Evolutionary conservation across 2,888 invertebrate species (phyloP), one percentile per base, ranked within the genome.

Genomic region (Rhabditoides inermis): DNA sequence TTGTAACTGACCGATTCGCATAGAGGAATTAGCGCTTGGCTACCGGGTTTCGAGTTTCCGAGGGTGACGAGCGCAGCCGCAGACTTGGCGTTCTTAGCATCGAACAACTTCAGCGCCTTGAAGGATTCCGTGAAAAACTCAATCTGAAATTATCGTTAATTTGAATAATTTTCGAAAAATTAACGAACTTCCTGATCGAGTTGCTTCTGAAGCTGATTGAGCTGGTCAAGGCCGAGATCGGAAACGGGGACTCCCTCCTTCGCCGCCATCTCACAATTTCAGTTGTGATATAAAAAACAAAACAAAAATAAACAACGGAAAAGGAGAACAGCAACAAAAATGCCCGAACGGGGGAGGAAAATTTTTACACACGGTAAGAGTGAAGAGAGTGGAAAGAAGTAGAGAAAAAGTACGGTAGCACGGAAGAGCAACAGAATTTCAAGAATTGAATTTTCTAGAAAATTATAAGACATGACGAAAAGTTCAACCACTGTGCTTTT

Each of bases 41-140:
- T 57, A 25, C 60, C 61, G 0, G 53, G 36, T 15, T 48, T 41
- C 3, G 58, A 51, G 3, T 49, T 52, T 23, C 52, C 53, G 3
- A 62, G 49, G 10, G 57, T 53, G 0, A 56, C 45, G 37, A 63
- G 44, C 1, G 63, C 86, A 53, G 86, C 84, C 75, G 87, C 88
- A 70, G 88, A 87, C 75, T 86, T 84, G 59, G 84, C 83, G 23
- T 84, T 84, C 0, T 86, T 84, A 41, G 37, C 26, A 90, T 82
- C 79, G 86, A 77, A 55, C 70, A 73, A 65, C 80, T 91, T 90
- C 52, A 94, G 81, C 23, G 88, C 87, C 75, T 87, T 86, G 62
- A 91, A 78, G 0, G 92, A 92, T 63, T 88, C 88, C 82, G 88
- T 87, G 77, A 91, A 88, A 44, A 91, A 84, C 10, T 50, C 55